Percentiles rank a stretch among this genome's conserved stretches.
Conservation (phyloP, 2,888 invertebrate species). For the Eilema griseolum region DNA sequence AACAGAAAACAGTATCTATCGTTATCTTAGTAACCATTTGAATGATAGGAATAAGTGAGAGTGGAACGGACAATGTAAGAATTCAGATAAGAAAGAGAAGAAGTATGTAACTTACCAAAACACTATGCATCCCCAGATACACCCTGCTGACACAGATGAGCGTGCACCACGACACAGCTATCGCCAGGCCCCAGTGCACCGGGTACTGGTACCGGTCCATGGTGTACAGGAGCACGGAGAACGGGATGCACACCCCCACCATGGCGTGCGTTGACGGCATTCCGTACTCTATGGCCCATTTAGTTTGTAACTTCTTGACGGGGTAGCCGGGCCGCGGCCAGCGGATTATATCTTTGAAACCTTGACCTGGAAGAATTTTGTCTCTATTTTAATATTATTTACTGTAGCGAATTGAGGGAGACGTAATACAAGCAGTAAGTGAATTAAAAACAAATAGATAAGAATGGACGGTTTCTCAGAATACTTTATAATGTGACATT, state of each 20-base stretch:
- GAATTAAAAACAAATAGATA: not conserved
- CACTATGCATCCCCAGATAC: conserved; percentile 97
- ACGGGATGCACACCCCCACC: conserved; percentile 95
- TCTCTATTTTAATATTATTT: not conserved
- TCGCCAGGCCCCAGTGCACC: conserved; percentile 84
- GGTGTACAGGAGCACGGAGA: conserved; percentile 93
- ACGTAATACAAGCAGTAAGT: not conserved
- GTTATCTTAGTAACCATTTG: not conserved
- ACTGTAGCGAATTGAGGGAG: not conserved
- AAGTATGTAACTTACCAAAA: conserved; percentile 89
- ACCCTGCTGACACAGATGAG: conserved; percentile 94
- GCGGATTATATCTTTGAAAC: conserved; percentile 94
- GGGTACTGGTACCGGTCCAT: conserved; percentile 92
- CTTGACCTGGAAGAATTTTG: conserved; percentile 89
- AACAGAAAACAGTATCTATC: not conserved
- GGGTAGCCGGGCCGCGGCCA: conserved; percentile 96
- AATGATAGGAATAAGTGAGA: not conserved
- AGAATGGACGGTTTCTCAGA: not conserved
- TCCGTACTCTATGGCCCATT: conserved; percentile 97
- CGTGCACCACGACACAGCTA: conserved; percentile 90
- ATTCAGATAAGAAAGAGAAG: too few species aligned
- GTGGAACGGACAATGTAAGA: not conserved
- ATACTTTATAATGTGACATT: not conserved
- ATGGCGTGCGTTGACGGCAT: conserved; percentile 98
- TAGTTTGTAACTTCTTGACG: conserved; percentile 93